Evolutionary conservation across 2,888 invertebrate species (phyloP), one percentile per base, ranked within the genome.

Genomic region (Heterodera filipjevi): DNA sequence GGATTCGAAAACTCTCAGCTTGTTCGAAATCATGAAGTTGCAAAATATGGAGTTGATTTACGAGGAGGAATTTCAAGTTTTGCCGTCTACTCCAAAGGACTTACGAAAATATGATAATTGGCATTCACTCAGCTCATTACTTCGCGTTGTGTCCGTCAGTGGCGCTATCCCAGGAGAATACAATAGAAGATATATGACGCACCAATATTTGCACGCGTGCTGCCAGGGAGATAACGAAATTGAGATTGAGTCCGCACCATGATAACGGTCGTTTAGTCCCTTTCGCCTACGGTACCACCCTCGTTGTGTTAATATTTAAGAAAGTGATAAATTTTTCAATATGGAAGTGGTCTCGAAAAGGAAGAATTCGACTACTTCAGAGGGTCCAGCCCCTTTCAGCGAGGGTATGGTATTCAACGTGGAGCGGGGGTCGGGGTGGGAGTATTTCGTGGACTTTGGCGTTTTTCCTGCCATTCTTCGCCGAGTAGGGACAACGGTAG

Each of bases 161-260:
- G 78, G 78, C 2, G 72, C 72, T 30, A 33, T 27, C n/a, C 78
- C 78, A 35, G 78, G 78, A 27, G 78, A 78, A 19, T 49, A 66
- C 66, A 59, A 66, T 33, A 77, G 73, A 49, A 77, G 22, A 77
- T 77, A 53, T 77, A 74, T 79, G 59, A 77, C 35, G n/a, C 77
- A 22, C 77, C 77, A 3, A 77, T 77, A 35, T 77, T 32, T 33
- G 64, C 53, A 12, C 49, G 35, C 14, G 77, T 77, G 12, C 14
- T 77, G 35, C 77, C 76, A 6, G 72, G 64, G 77, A 77, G 30
- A 71, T 5, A 77, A 35, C 35, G 77, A 77, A 46, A 77, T 77
- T 35, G 49, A 68, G 32, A 77, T 77, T 22, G 72, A 72, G n/a
- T 72, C 5, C 49, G 72, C 30, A 72, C 72, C 3, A 53, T 72